Evolutionary conservation across 2,888 invertebrate genomes (phyloP), one percentile per base, ranked within the genome.

Genomic region (Amphipoea lucens): DNA sequence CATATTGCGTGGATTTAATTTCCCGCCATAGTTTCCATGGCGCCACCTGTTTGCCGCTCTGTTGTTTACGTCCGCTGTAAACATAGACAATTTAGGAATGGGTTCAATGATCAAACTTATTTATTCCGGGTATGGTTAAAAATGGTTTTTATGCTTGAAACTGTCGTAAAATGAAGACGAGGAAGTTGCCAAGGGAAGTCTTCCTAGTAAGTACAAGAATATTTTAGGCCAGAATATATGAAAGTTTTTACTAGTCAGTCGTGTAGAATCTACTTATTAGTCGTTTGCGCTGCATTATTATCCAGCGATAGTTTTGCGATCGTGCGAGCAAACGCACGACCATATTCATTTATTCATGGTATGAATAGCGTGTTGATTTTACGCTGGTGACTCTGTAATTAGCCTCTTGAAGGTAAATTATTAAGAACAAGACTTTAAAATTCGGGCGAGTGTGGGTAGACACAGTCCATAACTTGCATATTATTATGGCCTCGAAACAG

Each of bases 1-100:
- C 82, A 87, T 92, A 89, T 91, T 91, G 90, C 86, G 83, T 89
- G 79, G 75, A 84, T 81, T 90, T 88, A 79, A 89, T 85, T 87
- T 80, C 51, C 74, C 70, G 77, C 85, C 78, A 83, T 77, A 79
- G 86, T 70, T 78, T 76, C 84, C 72, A 74, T 83, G 82, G 85
- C 85, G 87, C 90, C 88, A 88, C 78, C 87, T 87, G 89, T 82
- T 86, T 29, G 68, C 74, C 60, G 62, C 48, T 57, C 79, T 62
- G 51, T 82, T 89, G 87, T 89, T 87, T 86, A 90, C 77, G 65
- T 45, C 57, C 36, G 40, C 36, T 76, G 76, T 90, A 89, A 89
- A 89, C 84, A 88, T 84, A 79, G 88, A 89, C 83, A 83, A 82
- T 82, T 86, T 82, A 78, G 82, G 81, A 87, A 85, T 80, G 78